Evolutionary conservation across 2,888 invertebrate genomes (phyloP), one percentile per base, ranked within the genome.

Genomic region (Spialia ferax): DNA sequence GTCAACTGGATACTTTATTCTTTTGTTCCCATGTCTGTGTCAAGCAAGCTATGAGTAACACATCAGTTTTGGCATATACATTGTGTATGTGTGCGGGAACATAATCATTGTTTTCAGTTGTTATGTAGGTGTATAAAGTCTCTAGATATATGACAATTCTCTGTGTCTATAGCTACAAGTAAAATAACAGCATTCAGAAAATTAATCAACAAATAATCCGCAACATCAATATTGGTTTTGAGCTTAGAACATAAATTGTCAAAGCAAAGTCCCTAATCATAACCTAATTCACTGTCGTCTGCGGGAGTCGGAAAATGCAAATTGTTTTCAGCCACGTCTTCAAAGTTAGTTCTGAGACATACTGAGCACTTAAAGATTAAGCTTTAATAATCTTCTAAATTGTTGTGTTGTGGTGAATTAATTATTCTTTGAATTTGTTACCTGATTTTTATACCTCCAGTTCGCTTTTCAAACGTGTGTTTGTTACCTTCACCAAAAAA

Each of bases 221-320:
- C 10, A 45, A 45, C 45, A 45, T 45, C 18, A 20, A 45, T 20
- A 45, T 20, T 45, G 8, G 8, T 20, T 45, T 45, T 45, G 45
- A 45, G 45, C 45, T 45, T 18, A 20, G 18, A 45, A 45, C 45
- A 20, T 45, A 45, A 45, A 45, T 45, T 45, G 45, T 45, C 45
- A 45, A 45, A 45, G 45, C 45, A 18, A 45, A 45, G 8, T 45
- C 20, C 45, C 18, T 45, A 45, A 45, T 48, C 20, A 48, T 48
- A 48, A 48, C 45, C 18, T 48, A 48, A 48, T 48, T 42, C 42
- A 20, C 18, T 20, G 45, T 45, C 45, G 45, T 45, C 45, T 18
- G 45, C 45, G 45, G 38, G 38, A 38, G 45, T 48, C 2, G 45
- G 20, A 48, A 48, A 48, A 48, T 48, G 45, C 45, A 48, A 48